Base-by-base conservation (phyloP, 2,797 vertebrate genomes). In the Xerus rutilus region DNA sequence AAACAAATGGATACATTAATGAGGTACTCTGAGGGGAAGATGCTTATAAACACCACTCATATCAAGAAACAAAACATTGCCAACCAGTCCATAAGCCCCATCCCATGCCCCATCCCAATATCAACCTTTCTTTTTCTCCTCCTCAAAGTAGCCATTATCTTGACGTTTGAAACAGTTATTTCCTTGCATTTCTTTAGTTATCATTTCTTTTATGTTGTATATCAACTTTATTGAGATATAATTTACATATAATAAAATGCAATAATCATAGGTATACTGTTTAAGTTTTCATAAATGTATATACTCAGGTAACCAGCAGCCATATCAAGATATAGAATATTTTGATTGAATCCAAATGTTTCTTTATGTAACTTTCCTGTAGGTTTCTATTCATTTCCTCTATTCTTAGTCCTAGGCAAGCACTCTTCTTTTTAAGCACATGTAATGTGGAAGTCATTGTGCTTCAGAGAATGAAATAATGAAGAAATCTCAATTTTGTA, bases 401-500 rank as follows among this genome's bases (percentile, higher is more conserved):
- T 18, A 32, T 88, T 81, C 21, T 81, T 8, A 85, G 52, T 43
- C 39, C 14, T 39, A 43, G 25, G n/a, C 12, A 49, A n/a, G 43
- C 9, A 70, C 17, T 79, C 3, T 47, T 76, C 32, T 20, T 57
- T 32, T 69, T 81, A 32, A 88, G 10, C n/a, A 90, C 8, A 54
- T 85, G 59, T 3, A 91, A 45, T 72, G 17, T 83, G 18, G 17
- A 86, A 87, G 14, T 78, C 43, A 92, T 54, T 81, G n/a, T 62
- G n/a, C 57, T 78, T 74, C 69, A 89, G 47, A 54, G 30, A 92
- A 87, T 86, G 43, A 96, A 96, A 73, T 86, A 64, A 82, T 89
- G n/a, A 82, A 39, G 77, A 67, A 32, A 69, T 32, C 15, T 57
- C 9, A 69, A 7, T 47, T 83, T 91, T 69, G 5, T 70, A 49